Evolutionary conservation across 2,888 invertebrate species (phyloP).

Genomic region (Rhaphigaster nebulosa): DNA sequence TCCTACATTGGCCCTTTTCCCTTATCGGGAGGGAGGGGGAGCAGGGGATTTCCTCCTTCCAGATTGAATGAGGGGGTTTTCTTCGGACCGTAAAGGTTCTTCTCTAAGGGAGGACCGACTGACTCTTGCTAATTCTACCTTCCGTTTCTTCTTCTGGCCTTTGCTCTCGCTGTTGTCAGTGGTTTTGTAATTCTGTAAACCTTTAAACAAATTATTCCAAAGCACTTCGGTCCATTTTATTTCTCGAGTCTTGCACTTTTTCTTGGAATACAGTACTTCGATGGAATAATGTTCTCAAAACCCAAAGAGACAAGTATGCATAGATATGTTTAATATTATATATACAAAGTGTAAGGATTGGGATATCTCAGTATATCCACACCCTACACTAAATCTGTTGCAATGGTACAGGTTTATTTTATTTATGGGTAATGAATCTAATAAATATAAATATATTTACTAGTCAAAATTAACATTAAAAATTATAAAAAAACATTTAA

Average conservation of each 20-base stretch:
- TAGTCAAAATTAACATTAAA: no score
- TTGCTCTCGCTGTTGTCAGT: background rate
- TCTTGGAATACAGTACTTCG: no score
- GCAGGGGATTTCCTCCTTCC: background rate
- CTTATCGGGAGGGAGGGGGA: background rate
- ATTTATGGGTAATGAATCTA: no score
- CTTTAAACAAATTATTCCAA: background rate
- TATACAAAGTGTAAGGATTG: no score
- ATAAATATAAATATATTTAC: no score
- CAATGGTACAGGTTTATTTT: no score
- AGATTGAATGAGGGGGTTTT: slow-evolving; percentile 18
- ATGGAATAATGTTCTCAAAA: no score
- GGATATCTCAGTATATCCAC: no score
- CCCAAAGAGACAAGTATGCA: no score
- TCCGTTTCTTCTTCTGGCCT: background rate
- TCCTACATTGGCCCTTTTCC: background rate
- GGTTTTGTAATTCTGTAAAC: background rate
- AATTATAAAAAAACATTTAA: no score
- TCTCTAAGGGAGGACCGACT: background rate
- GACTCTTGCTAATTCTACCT: background rate
- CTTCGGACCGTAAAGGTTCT: slow-evolving; percentile 5
- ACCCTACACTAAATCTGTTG: no score
- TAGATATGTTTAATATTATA: no score
- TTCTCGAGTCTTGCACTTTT: background rate
- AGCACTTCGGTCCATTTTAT: background rate